Evolutionary conservation across 1,140 invertebrate species (phyloP), one percentile per base, ranked within the genome.

Genomic region (Mesaphorura yosii): DNA sequence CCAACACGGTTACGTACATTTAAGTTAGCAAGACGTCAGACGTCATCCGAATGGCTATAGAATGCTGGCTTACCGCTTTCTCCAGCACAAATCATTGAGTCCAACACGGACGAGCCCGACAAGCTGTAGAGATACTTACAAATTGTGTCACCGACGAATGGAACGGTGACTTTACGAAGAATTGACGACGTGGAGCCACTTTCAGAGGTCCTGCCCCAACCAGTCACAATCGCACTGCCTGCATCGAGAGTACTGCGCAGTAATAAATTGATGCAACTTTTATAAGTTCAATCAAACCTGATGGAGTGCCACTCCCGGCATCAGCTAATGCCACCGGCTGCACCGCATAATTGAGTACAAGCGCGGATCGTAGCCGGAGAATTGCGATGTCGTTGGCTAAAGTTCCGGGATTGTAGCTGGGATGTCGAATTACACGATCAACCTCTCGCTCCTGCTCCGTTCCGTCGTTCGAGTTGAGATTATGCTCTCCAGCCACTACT

Each of bases 381-480:
- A 34, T 10, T 10, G 40, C 40, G 12, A 42, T 42, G 15, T 42
- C 20, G 12, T 14, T 42, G 6, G 10, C 40, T 42, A 14, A 17
- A 6, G 20, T 67, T 61, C 73, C 71, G 75, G 71, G 31, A 17
- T 29, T 14, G 58, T 73, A 80, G 1, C 65, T 48, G 25, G 73
- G 65, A 57, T 80, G 78, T 0, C 74, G 58, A 42, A 69, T 66
- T 25, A 59, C 65, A 3, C 68, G 59, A 1, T 59, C 59, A 2
- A 78, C 68, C 7, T 31, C 1, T n/a, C 71, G 62, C 0, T 27
- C 44, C 57, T 79, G 76, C 58, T 76, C 73, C 10, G 55, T 66
- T 0, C 41, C 53, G 37, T 77, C 73, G 0, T 61, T 52, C 7
- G 51, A 44, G 22, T 59, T 50, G 27, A 70, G 55, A 26, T 63